Base-by-base conservation (phyloP, 2,113 vertebrate species). In the Calidris pugnax region DNA sequence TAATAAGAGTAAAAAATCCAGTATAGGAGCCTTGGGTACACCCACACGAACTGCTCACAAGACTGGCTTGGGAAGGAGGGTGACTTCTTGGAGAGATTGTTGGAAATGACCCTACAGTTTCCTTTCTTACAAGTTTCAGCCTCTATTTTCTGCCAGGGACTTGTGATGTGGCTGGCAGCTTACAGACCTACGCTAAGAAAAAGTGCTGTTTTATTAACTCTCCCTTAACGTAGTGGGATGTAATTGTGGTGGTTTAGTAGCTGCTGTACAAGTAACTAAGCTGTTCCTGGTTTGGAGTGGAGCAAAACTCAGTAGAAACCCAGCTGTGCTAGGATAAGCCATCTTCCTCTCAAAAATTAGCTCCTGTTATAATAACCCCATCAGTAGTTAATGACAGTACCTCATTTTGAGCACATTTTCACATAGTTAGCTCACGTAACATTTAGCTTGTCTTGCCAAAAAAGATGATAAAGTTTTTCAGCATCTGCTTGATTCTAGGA, bases 171-270 rank as follows among this genome's bases (percentile, higher is more conserved):
- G 32, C n/a, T 50, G n/a, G 32, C n/a, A 72, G 37, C 62, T 66
- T 85, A 23, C 39, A 79, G 56, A 64, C 39, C 28, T 66, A 56
- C 0, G 4, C 10, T 39, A 69, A 60, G 50, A 28, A 68, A 59
- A 79, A 76, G 37, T 28, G 20, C 59, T 74, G 32, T 2, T 56
- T 84, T 83, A 19, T 68, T 62, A 50, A 14, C 11, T 59, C 26
- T 50, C 85, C 48, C 26, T 85, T 73, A 59, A 39, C 0, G 0
- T 33, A 71, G 41, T 51, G 47, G 33, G 11, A 30, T 0, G 0
- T 33, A 85, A 48, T 14, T 85, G 62, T 72, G 56, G 60, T 84
- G 16, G 22, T 82, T 85, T 45, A 39, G 27, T 64, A 68, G 47
- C 60, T 68, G 4, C 28, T 67, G 0, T 37, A 17, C 2, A 30